Conservation (phyloP, 2,113 vertebrate species). For the Pogonocichla stellata region DNA sequence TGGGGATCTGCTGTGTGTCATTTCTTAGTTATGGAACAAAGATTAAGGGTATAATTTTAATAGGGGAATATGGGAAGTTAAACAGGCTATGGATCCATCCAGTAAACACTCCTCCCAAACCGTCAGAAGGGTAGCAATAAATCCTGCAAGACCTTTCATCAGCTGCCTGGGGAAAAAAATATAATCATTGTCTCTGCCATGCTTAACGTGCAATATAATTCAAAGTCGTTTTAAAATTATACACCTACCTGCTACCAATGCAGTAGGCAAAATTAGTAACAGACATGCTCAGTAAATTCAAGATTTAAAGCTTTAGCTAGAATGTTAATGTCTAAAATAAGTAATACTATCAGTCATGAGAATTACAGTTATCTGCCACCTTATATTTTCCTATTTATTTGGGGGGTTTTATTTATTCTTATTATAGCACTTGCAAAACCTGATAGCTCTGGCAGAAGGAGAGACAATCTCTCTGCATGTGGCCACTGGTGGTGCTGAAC, state of each 20-base stretch:
- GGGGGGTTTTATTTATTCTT: slow-evolving; percentile 18
- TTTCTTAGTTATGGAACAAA: neutral
- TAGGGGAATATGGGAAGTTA: neutral
- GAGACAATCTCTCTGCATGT: neutral
- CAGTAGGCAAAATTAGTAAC: slow-evolving; percentile 35
- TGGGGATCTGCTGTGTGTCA: neutral
- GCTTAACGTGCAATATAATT: slow-evolving; percentile 7
- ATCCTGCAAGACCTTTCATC: neutral
- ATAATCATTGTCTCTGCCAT: neutral
- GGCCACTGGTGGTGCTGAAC: neutral
- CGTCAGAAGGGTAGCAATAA: slow-evolving; percentile 24
- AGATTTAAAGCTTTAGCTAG: slow-evolving; percentile 26
- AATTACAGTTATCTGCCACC: slow-evolving; percentile 30
- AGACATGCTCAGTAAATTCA: slow-evolving; percentile 17
- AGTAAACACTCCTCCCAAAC: slow-evolving; percentile 41
- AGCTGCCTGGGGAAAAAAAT: neutral
- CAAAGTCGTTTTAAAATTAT: slow-evolving; percentile 26
- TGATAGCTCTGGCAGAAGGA: neutral
- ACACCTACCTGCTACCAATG: slow-evolving; percentile 38
- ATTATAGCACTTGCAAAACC: neutral
- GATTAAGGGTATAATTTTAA: slow-evolving; percentile 13
- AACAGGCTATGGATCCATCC: neutral
- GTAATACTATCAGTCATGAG: slow-evolving; percentile 13
- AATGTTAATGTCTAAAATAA: slow-evolving; percentile 33
- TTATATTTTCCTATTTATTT: slow-evolving; percentile 51